phyloP scores from a whole-genome alignment of 1,140 invertebrate species.

The Andrena cerasifolii region DNA sequence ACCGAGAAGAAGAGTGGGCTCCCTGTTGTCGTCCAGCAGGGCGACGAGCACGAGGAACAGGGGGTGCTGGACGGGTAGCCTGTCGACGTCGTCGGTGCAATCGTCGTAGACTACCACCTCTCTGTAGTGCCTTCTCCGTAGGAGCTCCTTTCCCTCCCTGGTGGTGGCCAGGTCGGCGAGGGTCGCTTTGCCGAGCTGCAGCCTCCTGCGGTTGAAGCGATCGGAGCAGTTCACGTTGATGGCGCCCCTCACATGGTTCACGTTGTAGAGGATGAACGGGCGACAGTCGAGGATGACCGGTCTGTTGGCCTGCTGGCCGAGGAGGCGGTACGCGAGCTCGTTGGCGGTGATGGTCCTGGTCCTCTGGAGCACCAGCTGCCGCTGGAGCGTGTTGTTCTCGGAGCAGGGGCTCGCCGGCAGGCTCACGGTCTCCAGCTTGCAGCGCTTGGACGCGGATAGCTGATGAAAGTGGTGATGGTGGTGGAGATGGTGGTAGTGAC shows the following conservation, averaged over 20 bases:
- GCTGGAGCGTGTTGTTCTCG: slow-evolving; percentile 83
- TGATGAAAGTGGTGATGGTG: slow-evolving; percentile 63
- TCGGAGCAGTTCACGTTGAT: slow-evolving; percentile 91
- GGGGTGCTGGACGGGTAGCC: slow-evolving; percentile 84
- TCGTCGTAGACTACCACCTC: slow-evolving; percentile 90
- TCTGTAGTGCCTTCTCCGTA: slow-evolving; percentile 83
- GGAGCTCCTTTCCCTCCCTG: slow-evolving; percentile 85
- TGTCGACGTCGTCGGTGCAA: slow-evolving; percentile 84
- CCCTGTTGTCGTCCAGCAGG: slow-evolving; percentile 87
- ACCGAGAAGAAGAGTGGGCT: slow-evolving; percentile 88
- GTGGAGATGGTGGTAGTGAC: slow-evolving; percentile 62
- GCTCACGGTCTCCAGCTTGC: slow-evolving; percentile 84
- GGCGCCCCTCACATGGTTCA: slow-evolving; percentile 87
- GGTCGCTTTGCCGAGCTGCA: slow-evolving; percentile 87
- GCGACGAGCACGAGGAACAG: slow-evolving; percentile 87
- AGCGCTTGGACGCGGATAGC: slow-evolving; percentile 80
- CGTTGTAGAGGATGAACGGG: slow-evolving; percentile 88
- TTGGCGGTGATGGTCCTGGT: slow-evolving; percentile 72
- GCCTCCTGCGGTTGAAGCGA: slow-evolving; percentile 86
- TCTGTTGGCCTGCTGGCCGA: slow-evolving; percentile 57
- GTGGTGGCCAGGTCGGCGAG: slow-evolving; percentile 87
- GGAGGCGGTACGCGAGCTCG: slow-evolving; percentile 66
- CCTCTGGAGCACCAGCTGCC: slow-evolving; percentile 79
- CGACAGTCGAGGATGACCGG: slow-evolving; percentile 88
- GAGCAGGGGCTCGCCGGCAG: slow-evolving; percentile 84